A percentile compares a stretch with the other conserved stretches of the same genome.
Conservation (phyloP, 2,888 invertebrate genomes). For the Eustalomyia histrio region DNA sequence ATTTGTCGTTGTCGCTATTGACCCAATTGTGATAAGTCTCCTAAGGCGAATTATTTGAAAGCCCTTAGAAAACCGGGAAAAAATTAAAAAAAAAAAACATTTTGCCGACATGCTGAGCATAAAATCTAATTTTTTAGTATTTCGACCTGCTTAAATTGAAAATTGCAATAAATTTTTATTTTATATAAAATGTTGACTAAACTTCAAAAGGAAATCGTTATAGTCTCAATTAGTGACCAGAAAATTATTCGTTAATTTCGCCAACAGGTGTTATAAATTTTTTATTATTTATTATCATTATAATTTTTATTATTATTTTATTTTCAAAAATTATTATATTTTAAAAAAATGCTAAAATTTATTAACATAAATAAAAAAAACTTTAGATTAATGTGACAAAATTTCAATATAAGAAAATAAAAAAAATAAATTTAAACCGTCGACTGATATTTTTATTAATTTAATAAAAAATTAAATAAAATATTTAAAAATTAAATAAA, state of each 20-base stretch:
- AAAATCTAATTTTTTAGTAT: no score
- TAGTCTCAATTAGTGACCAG: no score
- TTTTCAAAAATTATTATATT: no score
- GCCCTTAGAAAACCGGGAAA: not conserved
- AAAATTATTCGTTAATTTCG: not conserved
- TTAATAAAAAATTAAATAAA: slow-evolving; percentile 67
- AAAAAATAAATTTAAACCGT: slow-evolving; percentile 68
- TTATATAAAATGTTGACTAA: no score
- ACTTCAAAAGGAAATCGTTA: not conserved
- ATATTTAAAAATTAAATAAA: slow-evolving; percentile 36
- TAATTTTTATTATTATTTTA: not conserved
- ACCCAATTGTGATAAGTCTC: no score
- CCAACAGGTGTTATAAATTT: not conserved
- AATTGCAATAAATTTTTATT: no score
- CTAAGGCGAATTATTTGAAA: not conserved
- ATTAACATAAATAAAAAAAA: no score
- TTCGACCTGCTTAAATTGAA: no score
- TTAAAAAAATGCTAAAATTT: no score
- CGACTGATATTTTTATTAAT: slow-evolving; percentile 77
- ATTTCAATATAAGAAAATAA: slow-evolving; percentile 41
- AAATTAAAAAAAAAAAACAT: no score
- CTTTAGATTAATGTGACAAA: slow-evolving; percentile 62
- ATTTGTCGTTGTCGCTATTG: no score
- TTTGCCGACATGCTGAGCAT: no score
- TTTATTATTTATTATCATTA: not conserved